Evolutionary conservation across 2,797 vertebrate genomes (phyloP).

Genomic region (Lerista edwardsae): DNA sequence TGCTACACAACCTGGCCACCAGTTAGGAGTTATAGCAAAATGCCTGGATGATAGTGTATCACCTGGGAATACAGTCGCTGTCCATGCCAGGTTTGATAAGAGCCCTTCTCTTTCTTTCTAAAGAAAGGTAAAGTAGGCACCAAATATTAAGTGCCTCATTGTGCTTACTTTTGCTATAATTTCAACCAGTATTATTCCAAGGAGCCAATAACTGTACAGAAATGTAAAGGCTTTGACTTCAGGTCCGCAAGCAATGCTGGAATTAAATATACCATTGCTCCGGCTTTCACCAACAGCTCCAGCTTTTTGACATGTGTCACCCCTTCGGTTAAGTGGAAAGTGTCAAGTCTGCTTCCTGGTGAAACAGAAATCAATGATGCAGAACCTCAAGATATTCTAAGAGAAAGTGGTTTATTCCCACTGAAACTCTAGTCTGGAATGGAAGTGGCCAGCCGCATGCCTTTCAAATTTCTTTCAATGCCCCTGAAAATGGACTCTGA

Average conservation of each 20-base stretch:
- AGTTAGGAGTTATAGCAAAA: no score
- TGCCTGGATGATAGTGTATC: no score
- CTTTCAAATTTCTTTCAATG: neutral
- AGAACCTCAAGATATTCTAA: slow-evolving; percentile 21
- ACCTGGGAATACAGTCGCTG: neutral
- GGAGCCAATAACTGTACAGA: neutral
- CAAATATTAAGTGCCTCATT: neutral
- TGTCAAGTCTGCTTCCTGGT: slow-evolving; percentile 18
- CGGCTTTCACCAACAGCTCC: slow-evolving; percentile 17
- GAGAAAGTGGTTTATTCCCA: slow-evolving; percentile 28
- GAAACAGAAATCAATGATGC: neutral
- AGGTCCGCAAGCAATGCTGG: neutral
- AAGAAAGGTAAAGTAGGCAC: no score
- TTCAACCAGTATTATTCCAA: neutral
- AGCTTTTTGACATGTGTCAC: neutral
- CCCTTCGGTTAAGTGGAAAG: slow-evolving; percentile 12
- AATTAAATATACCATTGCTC: slow-evolving; percentile 21
- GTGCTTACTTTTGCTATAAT: neutral
- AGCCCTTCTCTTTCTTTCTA: neutral
- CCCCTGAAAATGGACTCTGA: neutral
- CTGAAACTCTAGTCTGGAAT: neutral
- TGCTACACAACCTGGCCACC: no score
- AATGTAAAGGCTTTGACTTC: neutral
- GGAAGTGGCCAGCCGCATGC: neutral
- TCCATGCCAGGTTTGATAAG: neutral